These are phyloP conservation scores for Diplogasteroides magnus DNA, from an alignment of 1,140 invertebrate genomes.

Conservation along the genomic window DNA sequence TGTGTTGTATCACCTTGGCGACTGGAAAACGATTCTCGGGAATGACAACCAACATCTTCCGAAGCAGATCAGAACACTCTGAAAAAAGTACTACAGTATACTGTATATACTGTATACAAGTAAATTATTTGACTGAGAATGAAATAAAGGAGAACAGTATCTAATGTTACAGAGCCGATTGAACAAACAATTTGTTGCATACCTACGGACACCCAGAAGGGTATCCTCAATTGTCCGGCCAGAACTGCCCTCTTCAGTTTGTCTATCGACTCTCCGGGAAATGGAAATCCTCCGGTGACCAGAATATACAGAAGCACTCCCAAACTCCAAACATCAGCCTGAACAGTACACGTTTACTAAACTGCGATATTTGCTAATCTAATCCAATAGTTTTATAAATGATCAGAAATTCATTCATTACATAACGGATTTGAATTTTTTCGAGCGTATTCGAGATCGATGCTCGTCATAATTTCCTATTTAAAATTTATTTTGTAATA, in stretches of 20 bases:
- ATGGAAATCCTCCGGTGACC: constrained; percentile 68
- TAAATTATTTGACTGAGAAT: neutral
- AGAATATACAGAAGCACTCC: constrained; percentile 88
- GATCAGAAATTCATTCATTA: too few relatives aligned
- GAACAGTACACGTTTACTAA: too few relatives aligned
- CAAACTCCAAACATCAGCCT: constrained; percentile 89
- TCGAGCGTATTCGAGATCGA: too few relatives aligned
- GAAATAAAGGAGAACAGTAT: constrained; percentile 13
- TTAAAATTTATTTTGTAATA: too few relatives aligned
- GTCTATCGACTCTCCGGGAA: constrained; percentile 52
- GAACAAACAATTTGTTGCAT: constrained; percentile 10
- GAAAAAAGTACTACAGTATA: constrained; percentile 54
- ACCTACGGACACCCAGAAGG: constrained; percentile 54
- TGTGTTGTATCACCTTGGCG: constrained; percentile 18
- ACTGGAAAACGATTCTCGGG: constrained; percentile 72
- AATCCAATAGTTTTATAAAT: too few relatives aligned
- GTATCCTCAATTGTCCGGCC: constrained; percentile 47
- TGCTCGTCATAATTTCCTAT: too few relatives aligned
- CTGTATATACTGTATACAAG: neutral
- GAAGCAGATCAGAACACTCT: constrained; percentile 85
- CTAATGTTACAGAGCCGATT: neutral
- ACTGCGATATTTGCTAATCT: too few relatives aligned
- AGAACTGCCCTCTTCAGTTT: constrained; percentile 48
- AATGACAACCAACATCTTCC: constrained; percentile 85
- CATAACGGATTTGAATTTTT: too few relatives aligned